Base-by-base conservation (phyloP, 2,797 vertebrate genomes). In the Setipinna tenuifilis region DNA sequence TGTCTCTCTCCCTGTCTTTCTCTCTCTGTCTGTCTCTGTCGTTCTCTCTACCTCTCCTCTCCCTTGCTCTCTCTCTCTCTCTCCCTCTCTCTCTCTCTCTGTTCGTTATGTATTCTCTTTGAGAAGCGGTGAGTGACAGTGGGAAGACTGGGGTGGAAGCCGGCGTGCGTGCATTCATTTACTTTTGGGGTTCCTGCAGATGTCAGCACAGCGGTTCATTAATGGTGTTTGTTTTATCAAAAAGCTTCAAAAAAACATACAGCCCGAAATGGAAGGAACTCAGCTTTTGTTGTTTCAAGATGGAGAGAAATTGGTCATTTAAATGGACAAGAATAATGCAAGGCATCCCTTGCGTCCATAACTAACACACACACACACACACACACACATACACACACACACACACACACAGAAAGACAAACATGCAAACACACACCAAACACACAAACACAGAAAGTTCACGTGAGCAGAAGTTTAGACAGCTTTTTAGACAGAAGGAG, bases 41-140 rank as follows among this genome's bases (percentile, higher is more conserved):
- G 82, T 82, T 16, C 78, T 84, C 65, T 62, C 10, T 81, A 4
- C n/a, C 59, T 54, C 81, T 83, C 65, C 86, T 59, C 83, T 87
- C 80, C 88, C 90, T 86, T 17, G 16, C 57, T 58, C 58, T 81
- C 82, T 48, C 75, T 84, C 84, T 16, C 78, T 84, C 65, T 62
- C 10, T 81, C 6, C n/a, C 59, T 54, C 81, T 83, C 65, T 86
- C 86, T 59, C 83, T 87, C 80, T 89, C 90, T 86, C 86, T 21
- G 87, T 84, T 89, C 85, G 88, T 92, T 92, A 89, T 91, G 87
- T 87, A 91, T 92, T 90, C 91, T 90, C 89, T 91, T 92, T 91
- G 90, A 91, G 90, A 86, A 87, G 85, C 84, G 21, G 58, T 86
- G 89, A 87, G 88, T 91, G 90, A 90, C 90, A 92, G 87, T 87